A percentile compares a stretch with the other conserved stretches of the same genome.
phyloP scores from a whole-genome alignment of 2,113 vertebrate genomes.

The Mormyrus lacerda region DNA sequence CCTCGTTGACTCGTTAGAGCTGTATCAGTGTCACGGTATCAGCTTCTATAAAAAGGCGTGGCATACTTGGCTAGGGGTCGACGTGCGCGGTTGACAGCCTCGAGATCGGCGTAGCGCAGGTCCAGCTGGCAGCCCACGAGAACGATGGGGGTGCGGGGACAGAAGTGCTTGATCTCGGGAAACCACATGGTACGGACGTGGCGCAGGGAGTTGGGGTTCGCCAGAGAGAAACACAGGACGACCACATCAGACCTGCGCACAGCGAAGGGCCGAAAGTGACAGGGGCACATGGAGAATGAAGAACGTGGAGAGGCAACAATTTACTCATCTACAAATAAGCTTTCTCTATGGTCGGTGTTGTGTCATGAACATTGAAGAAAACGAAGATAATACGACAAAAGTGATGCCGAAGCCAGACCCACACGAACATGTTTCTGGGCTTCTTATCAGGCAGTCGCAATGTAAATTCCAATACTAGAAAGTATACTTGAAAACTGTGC shows the following conservation, averaged over 20 bases:
- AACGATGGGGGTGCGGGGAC: constrained; percentile 80
- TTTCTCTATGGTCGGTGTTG: neutral
- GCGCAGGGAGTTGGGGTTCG: constrained; percentile 81
- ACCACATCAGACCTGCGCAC: constrained; percentile 76
- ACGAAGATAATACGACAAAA: neutral
- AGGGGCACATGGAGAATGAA: neutral
- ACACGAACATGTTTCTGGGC: neutral
- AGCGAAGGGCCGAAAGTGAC: neutral
- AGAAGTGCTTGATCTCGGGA: constrained; percentile 89
- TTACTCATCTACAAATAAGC: neutral
- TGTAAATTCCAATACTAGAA: neutral
- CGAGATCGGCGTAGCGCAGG: constrained; percentile 85
- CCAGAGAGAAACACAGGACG: constrained; percentile 83
- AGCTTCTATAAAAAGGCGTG: neutral
- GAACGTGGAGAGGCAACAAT: neutral
- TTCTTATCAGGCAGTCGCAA: neutral
- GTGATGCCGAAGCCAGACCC: neutral
- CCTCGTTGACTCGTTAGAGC: neutral
- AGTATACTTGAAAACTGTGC: neutral
- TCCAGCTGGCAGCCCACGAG: constrained; percentile 90
- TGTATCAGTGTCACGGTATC: neutral
- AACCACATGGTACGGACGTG: constrained; percentile 87
- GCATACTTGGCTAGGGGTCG: constrained; percentile 80
- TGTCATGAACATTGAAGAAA: neutral
- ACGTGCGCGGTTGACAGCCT: constrained; percentile 80